phyloP scores from a whole-genome alignment of 1,140 invertebrate genomes.

The Achatina immaculata region DNA sequence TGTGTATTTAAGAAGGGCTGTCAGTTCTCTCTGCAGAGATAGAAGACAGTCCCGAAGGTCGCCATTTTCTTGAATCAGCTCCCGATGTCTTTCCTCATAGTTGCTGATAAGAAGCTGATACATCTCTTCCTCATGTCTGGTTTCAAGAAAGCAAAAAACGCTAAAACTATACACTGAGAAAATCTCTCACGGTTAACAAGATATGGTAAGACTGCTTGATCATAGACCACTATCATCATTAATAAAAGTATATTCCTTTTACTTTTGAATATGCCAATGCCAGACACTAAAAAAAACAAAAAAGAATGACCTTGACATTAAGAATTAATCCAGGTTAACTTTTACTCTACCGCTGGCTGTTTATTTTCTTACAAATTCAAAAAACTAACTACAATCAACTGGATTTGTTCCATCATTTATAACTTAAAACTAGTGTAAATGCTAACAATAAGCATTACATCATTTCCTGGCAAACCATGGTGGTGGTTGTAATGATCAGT shows the following conservation, averaged over 20 bases:
- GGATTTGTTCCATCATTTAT: too few species aligned
- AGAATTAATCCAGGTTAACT: too few species aligned
- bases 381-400: too few species aligned
- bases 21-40: constrained; percentile 59
- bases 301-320: too few species aligned
- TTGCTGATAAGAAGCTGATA: constrained; percentile 59
- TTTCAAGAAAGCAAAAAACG: constrained; percentile 32
- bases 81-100: constrained; percentile 65
- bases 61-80: constrained; percentile 62
- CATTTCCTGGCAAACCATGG: too few species aligned
- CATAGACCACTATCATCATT: neutral
- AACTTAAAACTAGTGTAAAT: too few species aligned
- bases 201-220: neutral
- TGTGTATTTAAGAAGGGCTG: constrained; percentile 44
- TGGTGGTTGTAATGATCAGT: too few species aligned
- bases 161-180: neutral
- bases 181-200: neutral
- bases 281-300: too few species aligned
- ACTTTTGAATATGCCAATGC: too few species aligned
- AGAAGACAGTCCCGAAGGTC: constrained; percentile 60
- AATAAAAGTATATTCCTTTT: neutral
- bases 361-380: too few species aligned
- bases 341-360: too few species aligned
- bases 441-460: too few species aligned
- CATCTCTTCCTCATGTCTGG: constrained; percentile 66